Base-by-base conservation (phyloP, 2,888 invertebrate species). In the Sylvicola cinctus region DNA sequence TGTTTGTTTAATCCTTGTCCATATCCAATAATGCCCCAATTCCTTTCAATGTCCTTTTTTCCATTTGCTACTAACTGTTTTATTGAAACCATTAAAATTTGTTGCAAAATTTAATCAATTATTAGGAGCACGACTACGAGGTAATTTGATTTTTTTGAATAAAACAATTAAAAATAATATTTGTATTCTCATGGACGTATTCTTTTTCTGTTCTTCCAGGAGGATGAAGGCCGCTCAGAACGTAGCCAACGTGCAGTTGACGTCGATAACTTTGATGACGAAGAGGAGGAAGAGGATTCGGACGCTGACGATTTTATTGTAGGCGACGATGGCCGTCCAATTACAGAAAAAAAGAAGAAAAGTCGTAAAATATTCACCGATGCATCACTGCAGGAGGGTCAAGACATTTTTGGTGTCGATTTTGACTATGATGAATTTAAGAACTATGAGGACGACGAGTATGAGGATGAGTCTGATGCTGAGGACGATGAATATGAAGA, bases 371-470 rank as follows among this genome's bases (percentile, higher is more conserved):
- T 85, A 43, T 87, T 83, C 48, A 76, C 78, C 31, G 87, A 90
- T 60, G 81, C 83, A 10, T 84, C 85, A 1, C 61, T 95, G 13
- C 93, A 95, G 70, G 90, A 96, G 56, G 98, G 96, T 35, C 93
- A 95, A 56, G 96, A 98, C 52, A 91, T 96, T 43, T 98, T 98
- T 53, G 98, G 96, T 17, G 91, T 95, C n/a, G 96, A 96, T 54
- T 95, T 96, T 58, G 93, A 88, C 50, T 88, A 80, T 50, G 85
- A 85, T 38, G 87, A 88, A 43, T 83, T 88, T 55, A 74, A 76
- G 35, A 83, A 83, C 49, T 83, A 81, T 49, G 84, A 76, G 5
- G 81, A 84, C 35, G 85, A 85, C 42, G 56, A 81, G 40, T 80
- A 85, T 46, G 77, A 78, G 35, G 80, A 81, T 33, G 81, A 81